A percentile compares a stretch with the other conserved stretches of the same genome.
phyloP scores from a whole-genome alignment of 1,140 invertebrate species.

The Calephelis virginiensis region DNA sequence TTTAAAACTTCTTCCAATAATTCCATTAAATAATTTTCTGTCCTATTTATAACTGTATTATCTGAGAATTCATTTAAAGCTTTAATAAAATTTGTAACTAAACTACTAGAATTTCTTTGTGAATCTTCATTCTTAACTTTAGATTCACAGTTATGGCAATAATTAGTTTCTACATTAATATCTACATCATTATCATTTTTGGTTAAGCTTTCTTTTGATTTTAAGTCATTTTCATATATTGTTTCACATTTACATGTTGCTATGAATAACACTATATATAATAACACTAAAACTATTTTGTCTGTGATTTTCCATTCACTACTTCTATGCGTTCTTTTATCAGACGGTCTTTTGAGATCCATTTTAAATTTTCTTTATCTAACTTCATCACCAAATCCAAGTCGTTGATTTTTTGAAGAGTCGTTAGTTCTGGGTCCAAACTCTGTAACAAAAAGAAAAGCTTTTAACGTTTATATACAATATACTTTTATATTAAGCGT shows the following conservation, averaged over 20 bases:
- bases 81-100: conserved; percentile 47
- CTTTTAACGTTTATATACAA: too few relatives aligned
- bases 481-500: too few relatives aligned
- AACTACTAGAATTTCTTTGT: conserved; percentile 28
- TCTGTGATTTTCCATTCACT: conserved; percentile 50
- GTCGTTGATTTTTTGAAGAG: background rate
- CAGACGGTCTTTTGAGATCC: conserved; percentile 37
- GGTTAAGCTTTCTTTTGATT: conserved; percentile 47
- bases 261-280: conserved; percentile 52
- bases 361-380: conserved; percentile 45
- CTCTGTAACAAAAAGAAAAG: conserved; percentile 49
- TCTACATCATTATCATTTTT: conserved; percentile 57
- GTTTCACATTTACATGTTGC: conserved; percentile 46
- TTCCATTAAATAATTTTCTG: conserved; percentile 48
- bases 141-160: conserved; percentile 64
- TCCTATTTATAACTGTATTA: conserved; percentile 55
- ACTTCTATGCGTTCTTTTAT: conserved; percentile 33
- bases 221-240: conserved; percentile 41
- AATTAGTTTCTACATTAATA: conserved; percentile 54
- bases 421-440: conserved; percentile 27
- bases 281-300: conserved; percentile 40
- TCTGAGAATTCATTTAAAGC: conserved; percentile 49
- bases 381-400: conserved; percentile 49
- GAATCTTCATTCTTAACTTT: conserved; percentile 23
- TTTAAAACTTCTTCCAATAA: conserved; percentile 55